Evolutionary conservation across 2,888 invertebrate species (phyloP).

Genomic region (Pseudanteris insignis): DNA sequence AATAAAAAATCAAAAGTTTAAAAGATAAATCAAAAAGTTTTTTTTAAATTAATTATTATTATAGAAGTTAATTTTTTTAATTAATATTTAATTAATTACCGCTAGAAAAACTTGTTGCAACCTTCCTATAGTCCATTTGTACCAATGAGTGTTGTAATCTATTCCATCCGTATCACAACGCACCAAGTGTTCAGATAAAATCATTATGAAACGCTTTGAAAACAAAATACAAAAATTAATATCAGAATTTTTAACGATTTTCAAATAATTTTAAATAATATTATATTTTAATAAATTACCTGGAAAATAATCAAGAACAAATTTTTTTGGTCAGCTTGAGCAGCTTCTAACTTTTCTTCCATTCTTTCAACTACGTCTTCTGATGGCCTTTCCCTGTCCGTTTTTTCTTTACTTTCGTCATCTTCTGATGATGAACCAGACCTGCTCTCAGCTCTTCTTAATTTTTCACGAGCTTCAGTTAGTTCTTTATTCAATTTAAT

Average conservation of each 20-base stretch:
- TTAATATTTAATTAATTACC: slow-evolving; percentile 69
- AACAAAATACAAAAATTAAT: neutral
- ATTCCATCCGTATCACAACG: slow-evolving; percentile 92
- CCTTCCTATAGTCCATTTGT: slow-evolving; percentile 93
- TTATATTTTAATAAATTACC: too few species aligned
- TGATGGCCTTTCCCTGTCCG: slow-evolving; percentile 72
- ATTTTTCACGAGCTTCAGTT: slow-evolving; percentile 84
- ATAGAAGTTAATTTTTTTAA: neutral
- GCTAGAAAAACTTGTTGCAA: slow-evolving; percentile 93
- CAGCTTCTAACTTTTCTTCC: slow-evolving; percentile 94
- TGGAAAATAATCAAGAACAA: slow-evolving; percentile 97
- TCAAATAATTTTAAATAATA: too few species aligned
- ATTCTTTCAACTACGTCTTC: slow-evolving; percentile 92
- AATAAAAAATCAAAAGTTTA: too few species aligned
- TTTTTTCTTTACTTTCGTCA: slow-evolving; percentile 68
- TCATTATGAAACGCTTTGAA: slow-evolving; percentile 89
- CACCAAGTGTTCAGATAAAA: slow-evolving; percentile 94
- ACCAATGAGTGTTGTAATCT: slow-evolving; percentile 95
- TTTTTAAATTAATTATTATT: slow-evolving; percentile 1
- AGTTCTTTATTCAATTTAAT: slow-evolving; percentile 83
- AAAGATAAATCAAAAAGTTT: slow-evolving; percentile 35
- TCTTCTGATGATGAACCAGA: slow-evolving; percentile 84
- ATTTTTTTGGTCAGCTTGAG: slow-evolving; percentile 96
- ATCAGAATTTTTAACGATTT: too few species aligned
- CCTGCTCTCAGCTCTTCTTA: slow-evolving; percentile 83